phyloP scores from a whole-genome alignment of 2,888 invertebrate genomes.

The Sepiola atlantica region DNA sequence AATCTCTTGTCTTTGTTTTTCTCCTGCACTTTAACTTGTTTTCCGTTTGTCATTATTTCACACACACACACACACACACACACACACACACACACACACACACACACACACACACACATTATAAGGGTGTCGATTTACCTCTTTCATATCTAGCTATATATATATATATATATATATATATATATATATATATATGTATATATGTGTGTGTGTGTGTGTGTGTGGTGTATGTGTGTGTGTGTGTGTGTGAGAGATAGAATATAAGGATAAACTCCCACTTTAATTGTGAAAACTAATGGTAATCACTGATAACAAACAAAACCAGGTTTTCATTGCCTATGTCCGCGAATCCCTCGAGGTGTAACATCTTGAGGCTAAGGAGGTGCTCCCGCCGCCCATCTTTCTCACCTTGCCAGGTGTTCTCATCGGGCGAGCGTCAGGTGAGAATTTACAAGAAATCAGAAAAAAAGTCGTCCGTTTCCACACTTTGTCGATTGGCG shows the following conservation, averaged over 20 bases:
- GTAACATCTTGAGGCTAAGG: background rate
- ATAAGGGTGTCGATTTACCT: too few relatives aligned
- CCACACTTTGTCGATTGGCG: background rate
- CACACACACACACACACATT: too few relatives aligned
- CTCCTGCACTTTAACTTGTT: too few relatives aligned
- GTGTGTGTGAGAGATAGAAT: too few relatives aligned
- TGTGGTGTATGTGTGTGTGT: too few relatives aligned
- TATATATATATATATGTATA: background rate
- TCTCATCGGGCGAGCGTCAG: background rate
- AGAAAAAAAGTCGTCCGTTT: background rate
- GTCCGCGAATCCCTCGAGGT: background rate
- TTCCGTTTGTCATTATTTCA: too few relatives aligned
- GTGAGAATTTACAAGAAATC: slow-evolving; percentile 32
- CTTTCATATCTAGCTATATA: background rate
- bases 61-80: too few relatives aligned
- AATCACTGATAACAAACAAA: background rate
- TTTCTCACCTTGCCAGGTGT: slow-evolving; percentile 24
- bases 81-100: too few relatives aligned
- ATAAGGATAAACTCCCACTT: too few relatives aligned
- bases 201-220: too few relatives aligned
- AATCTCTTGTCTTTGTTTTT: too few relatives aligned
- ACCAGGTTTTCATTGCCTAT: background rate
- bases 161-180: background rate
- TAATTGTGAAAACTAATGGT: background rate
- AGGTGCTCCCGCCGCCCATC: background rate